Base-by-base conservation (phyloP, 2,797 vertebrate species). In the Echiichthys vipera region DNA sequence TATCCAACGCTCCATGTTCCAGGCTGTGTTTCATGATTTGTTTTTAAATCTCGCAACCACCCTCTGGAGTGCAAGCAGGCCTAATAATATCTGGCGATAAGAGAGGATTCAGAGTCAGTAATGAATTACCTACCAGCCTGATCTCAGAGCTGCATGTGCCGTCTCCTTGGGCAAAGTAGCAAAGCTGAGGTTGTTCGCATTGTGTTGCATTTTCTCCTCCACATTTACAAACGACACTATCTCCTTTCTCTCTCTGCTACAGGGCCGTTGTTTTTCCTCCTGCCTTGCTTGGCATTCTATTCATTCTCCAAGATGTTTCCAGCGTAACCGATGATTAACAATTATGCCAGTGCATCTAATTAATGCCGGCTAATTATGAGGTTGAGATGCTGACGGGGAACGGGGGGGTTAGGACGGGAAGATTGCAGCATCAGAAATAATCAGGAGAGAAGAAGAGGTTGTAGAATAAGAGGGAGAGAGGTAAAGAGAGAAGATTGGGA, bases 291-390 rank as follows among this genome's bases (percentile, higher is more conserved):
- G 92, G 90, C 90, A 93, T 94, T 94, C 93, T 80, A 79, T 81
- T 91, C 91, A 62, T 91, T 89, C 83, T 89, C 90, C 77, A 87
- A 89, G 88, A 94, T 91, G 92, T 93, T 93, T 92, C 89, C 89
- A 92, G 88, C 86, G 86, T 86, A 94, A 94, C 91, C 90, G 88
- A 91, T 94, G 91, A 94, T 95, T 94, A 94, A 93, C 93, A 94
- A 94, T 95, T 95, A 94, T 87, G 89, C 91, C 90, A 93, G 90
- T 91, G 93, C 93, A 90, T 94, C 92, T 94, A 92, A 94, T 94
- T 94, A 94, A 89, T 91, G 91, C 89, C 7, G 83, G 83, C 87
- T 94, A 95, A 95, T 94, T 93, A 94, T 89, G 91, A 92, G 91
- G 89, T 91, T 92, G 91, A 93, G 90, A 91, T 84, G 90, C 89